phyloP scores from a whole-genome alignment of 1,140 invertebrate genomes.

The Drosophila willistoni region DNA sequence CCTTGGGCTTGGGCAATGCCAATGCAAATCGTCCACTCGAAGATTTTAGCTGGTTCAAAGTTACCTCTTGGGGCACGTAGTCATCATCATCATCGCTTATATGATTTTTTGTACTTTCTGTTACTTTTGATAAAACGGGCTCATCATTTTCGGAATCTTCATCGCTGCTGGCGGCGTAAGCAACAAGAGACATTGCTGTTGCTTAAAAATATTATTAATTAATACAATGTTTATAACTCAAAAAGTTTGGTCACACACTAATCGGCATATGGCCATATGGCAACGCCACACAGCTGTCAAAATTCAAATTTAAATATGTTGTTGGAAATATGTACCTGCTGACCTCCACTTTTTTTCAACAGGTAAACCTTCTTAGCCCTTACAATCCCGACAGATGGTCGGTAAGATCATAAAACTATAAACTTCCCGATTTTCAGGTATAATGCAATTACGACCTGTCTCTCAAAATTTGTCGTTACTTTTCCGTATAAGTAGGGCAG shows the following conservation, averaged over 20 bases:
- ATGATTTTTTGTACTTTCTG: slow-evolving; percentile 43
- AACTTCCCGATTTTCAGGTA: slow-evolving; percentile 22
- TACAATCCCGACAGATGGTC: background rate
- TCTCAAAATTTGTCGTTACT: background rate
- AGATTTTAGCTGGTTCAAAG: slow-evolving; percentile 46
- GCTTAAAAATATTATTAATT: slow-evolving; percentile 2
- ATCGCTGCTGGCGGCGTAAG: slow-evolving; percentile 77
- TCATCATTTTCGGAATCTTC: slow-evolving; percentile 68
- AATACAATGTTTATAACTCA: background rate
- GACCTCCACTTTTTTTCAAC: too few relatives aligned
- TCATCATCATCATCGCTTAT: slow-evolving; percentile 79
- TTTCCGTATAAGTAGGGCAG: slow-evolving; percentile 39
- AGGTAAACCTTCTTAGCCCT: background rate
- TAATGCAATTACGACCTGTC: slow-evolving; percentile 10
- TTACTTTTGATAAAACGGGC: slow-evolving; percentile 14
- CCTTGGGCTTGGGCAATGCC: slow-evolving; percentile 65
- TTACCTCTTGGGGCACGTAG: slow-evolving; percentile 61
- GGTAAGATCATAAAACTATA: background rate
- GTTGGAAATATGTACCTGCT: background rate
- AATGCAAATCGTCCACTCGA: slow-evolving; percentile 27
- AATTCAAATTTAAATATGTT: background rate
- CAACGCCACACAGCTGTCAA: background rate
- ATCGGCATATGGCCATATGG: background rate
- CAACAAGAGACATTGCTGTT: slow-evolving; percentile 73
- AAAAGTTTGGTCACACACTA: background rate